These are phyloP conservation scores for Bugula neritina DNA, from an alignment of 2,888 invertebrate genomes.

Conservation along the genomic window DNA sequence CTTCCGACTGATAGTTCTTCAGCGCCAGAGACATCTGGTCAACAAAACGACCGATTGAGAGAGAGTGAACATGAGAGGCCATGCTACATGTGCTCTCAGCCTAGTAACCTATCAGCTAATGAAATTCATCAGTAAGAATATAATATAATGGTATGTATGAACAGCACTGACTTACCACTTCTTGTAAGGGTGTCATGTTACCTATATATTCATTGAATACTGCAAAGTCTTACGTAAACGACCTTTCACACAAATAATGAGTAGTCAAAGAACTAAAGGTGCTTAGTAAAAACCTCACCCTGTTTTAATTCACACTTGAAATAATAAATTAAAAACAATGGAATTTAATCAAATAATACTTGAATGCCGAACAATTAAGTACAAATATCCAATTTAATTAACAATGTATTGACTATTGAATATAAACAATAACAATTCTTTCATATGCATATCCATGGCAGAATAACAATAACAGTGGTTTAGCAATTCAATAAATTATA, in stretches of 20 bases:
- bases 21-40: conserved; percentile 40
- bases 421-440: too few relatives aligned
- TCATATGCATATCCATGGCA: too few relatives aligned
- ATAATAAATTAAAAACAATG: too few relatives aligned
- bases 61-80: conserved; percentile 5
- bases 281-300: background rate
- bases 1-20: conserved; percentile 45
- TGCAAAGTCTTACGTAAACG: background rate
- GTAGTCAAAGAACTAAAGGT: background rate
- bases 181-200: conserved; percentile 15
- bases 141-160: background rate
- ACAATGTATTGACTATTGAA: too few relatives aligned
- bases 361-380: too few relatives aligned
- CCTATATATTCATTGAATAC: background rate
- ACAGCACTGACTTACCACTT: conserved; percentile 12
- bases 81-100: background rate
- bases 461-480: too few relatives aligned
- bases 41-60: conserved; percentile 23
- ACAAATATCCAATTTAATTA: too few relatives aligned
- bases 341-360: too few relatives aligned
- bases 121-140: background rate
- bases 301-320: too few relatives aligned
- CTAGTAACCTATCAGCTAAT: background rate
- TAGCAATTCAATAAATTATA: too few relatives aligned
- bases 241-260: conserved; percentile 5